Base-by-base conservation (phyloP, 2,113 vertebrate species). In the Trogon melanurus region DNA sequence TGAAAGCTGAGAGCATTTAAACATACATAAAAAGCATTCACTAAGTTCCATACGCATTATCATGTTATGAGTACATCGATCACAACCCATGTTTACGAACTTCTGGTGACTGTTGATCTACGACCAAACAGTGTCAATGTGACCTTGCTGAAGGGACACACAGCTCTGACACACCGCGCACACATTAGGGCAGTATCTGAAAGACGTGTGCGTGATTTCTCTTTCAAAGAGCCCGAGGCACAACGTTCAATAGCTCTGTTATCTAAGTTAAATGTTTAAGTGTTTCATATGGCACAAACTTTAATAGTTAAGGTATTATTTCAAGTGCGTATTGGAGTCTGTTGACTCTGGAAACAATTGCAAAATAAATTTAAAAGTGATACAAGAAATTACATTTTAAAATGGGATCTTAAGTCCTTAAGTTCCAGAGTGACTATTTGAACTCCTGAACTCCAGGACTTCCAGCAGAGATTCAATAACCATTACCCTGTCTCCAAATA, bases 201-300 rank as follows among this genome's bases (percentile, higher is more conserved):
- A 48, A 89, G 69, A 47, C 5, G 2, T 2, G 4, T 10, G 16
- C 29, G 27, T 0, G 13, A 74, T 61, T 62, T 50, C 76, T 34
- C 17, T 32, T 61, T 23, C 54, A 60, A 36, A 71, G 83, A 91
- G 62, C 53, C 41, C 1, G 3, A 44, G 60, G 57, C 51, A 72
- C 48, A 26, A 41, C 2, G 13, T 38, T 71, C 57, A 88, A 54
- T 41, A 65, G 53, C 54, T 66, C 56, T 38, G 0, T 69, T 69
- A 82, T 93, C 84, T 56, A 79, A 81, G 34, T 88, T 73, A 94
- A 96, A 91, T 61, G 74, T 14, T n/a, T 14, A 79, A 81, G 51
- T 65, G 89, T 44, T 91, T 76, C 34, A 71, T 30, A 30, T 19
- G 41, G 70, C 67, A 78, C 27, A 51, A 36, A 58, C 34, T 75